Evolutionary conservation across 2,797 vertebrate species (phyloP).

Genomic region (Cichlasoma orientale): DNA sequence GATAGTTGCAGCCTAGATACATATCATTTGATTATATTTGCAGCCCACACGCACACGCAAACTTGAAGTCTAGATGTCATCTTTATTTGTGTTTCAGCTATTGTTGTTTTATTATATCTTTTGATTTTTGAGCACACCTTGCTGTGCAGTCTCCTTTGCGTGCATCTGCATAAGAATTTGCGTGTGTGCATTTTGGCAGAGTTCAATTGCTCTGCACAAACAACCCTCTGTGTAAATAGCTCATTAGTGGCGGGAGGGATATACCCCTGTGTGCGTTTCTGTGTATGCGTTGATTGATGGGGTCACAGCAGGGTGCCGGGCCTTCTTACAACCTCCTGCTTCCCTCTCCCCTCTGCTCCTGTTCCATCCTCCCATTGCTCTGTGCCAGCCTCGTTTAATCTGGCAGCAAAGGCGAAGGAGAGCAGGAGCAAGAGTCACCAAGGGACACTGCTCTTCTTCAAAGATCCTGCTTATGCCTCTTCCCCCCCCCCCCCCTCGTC

Average conservation of each 20-base stretch:
- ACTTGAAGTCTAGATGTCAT: conserved; percentile 11
- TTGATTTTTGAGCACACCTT: conserved; percentile 39
- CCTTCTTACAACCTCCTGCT: conserved; percentile 63
- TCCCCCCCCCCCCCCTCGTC: conserved; percentile 38
- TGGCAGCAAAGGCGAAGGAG: conserved; percentile 59
- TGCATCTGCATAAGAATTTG: conserved; percentile 37
- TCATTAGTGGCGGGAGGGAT: conserved; percentile 65
- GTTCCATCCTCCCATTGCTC: conserved; percentile 49
- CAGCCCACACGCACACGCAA: conserved; percentile 33
- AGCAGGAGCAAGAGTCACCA: conserved; percentile 59
- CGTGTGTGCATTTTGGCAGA: conserved; percentile 49
- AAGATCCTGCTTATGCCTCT: conserved; percentile 58
- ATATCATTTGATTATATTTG: conserved; percentile 64
- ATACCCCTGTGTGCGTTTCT: conserved; percentile 46
- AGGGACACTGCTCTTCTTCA: conserved; percentile 71
- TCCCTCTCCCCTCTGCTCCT: conserved; percentile 45
- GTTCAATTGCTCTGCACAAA: conserved; percentile 61
- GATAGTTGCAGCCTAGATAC: conserved; percentile 59
- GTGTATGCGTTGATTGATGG: conserved; percentile 72
- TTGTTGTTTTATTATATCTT: conserved; percentile 6
- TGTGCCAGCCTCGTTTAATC: conserved; percentile 68
- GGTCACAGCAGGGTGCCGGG: conserved; percentile 75
- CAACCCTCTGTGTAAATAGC: conserved; percentile 75
- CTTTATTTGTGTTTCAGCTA: conserved; percentile 33
- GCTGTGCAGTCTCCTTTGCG: conserved; percentile 38